Evolutionary conservation across 2,113 vertebrate genomes (phyloP), one percentile per base, ranked within the genome.

Genomic region (Orthonyx spaldingii): DNA sequence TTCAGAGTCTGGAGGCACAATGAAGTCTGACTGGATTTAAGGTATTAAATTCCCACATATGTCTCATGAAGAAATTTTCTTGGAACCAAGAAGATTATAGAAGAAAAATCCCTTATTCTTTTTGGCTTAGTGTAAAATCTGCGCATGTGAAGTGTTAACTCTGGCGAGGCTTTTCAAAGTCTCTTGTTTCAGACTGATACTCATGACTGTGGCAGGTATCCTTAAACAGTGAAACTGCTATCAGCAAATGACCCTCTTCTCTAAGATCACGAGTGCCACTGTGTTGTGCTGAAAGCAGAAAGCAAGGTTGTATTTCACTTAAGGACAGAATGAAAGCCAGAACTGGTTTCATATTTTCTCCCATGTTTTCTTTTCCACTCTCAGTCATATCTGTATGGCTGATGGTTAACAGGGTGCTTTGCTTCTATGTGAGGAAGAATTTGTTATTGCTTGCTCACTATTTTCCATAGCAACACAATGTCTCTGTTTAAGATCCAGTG

Each of bases 401-500:
- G 95, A 94, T 83, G 72, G 82, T 85, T 96, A 90, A 80, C 95
- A 96, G 91, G 55, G 78, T 69, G 47, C 84, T 88, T 87, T 75
- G 46, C 69, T 89, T 84, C 72, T 72, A 2, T 42, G 46, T 64
- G 75, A 93, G 79, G 84, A 94, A 90, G 69, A 37, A 87, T 92
- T 96, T 96, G 92, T 96, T 94, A 89, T 76, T 85, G 85, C 91
- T 91, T 91, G 65, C 60, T 86, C 77, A 20, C 65, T 91, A 56
- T 88, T 96, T 83, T 82, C 93, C 91, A 30, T 95, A 95, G 95
- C 89, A 97, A 97, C 94, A 85, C 27, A 69, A 27, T 74, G 90
- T 94, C 82, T 94, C 94, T 96, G 84, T 87, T 94, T 93, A 94
- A 94, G 89, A 97, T 95, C 95, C 84, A 85, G 57, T 5, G 55